Percentiles rank a stretch among this genome's conserved stretches.
Conservation (phyloP, 2,797 vertebrate species). For the Neosilurus mollespiculum region DNA sequence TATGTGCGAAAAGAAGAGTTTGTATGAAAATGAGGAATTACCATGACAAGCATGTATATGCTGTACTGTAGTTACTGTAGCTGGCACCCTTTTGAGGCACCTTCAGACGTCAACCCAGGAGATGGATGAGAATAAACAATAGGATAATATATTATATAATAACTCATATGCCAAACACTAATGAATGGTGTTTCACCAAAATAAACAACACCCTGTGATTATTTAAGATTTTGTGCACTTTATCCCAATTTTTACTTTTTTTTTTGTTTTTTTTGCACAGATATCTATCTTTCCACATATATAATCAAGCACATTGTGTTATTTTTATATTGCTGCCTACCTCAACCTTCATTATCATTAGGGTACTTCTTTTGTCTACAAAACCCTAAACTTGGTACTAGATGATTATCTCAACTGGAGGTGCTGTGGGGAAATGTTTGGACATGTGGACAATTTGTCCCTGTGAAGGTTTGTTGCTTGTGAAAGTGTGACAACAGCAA, state of each 20-base stretch:
- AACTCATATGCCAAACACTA: conserved; percentile 8
- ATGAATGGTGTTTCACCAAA: neutral
- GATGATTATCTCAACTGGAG: neutral
- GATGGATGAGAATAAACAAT: conserved; percentile 12
- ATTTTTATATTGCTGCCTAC: neutral
- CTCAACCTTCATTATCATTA: neutral
- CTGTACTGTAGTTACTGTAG: neutral
- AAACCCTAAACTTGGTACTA: neutral
- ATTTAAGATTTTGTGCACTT: neutral
- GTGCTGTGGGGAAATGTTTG: neutral
- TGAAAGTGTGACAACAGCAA: conserved; percentile 24
- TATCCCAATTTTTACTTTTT: neutral
- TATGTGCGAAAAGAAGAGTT: neutral
- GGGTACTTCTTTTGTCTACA: neutral
- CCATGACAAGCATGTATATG: no score
- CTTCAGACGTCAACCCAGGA: neutral
- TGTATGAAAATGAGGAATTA: neutral
- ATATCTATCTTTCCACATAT: neutral
- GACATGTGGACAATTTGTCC: neutral
- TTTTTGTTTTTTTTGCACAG: neutral
- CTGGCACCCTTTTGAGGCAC: neutral
- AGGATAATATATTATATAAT: conserved; percentile 13
- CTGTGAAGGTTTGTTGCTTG: neutral
- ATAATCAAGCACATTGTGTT: neutral
- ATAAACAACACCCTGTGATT: conserved; percentile 2